Conservation (phyloP, 2,888 invertebrate species). For the Heliconius erato region DNA sequence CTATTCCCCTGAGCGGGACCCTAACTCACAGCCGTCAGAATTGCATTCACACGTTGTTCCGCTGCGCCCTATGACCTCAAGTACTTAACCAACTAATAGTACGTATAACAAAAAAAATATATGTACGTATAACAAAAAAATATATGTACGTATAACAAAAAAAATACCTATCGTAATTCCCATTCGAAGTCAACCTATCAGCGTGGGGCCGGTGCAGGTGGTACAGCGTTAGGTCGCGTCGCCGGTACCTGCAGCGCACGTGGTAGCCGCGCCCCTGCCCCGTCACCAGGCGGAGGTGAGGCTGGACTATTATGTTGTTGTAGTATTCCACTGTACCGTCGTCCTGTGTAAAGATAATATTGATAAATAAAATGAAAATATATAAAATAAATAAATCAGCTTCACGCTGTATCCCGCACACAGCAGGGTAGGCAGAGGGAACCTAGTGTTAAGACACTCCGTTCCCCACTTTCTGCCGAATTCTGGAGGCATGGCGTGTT, state of each 20-base stretch:
- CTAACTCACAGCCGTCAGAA: too few species aligned
- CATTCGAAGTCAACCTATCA: slow-evolving; percentile 77
- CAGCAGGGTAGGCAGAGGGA: too few species aligned
- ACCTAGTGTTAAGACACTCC: too few species aligned
- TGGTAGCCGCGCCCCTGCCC: slow-evolving; percentile 97
- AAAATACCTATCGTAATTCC: slow-evolving; percentile 50
- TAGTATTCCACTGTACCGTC: slow-evolving; percentile 97
- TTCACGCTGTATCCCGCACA: too few species aligned
- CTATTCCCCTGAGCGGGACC: too few species aligned
- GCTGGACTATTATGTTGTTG: slow-evolving; percentile 97
- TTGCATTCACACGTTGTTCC: neutral
- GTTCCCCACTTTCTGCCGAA: too few species aligned
- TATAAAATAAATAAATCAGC: too few species aligned
- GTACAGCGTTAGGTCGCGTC: slow-evolving; percentile 74
- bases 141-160: neutral
- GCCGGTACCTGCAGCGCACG: slow-evolving; percentile 90
- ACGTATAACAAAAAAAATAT: too few species aligned
- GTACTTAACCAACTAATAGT: neutral
- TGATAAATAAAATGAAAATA: neutral
- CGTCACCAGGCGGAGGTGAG: slow-evolving; percentile 95
- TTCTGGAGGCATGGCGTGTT: too few species aligned
- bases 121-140: too few species aligned
- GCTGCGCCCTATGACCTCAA: neutral
- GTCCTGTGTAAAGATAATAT: slow-evolving; percentile 88
- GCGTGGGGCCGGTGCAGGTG: slow-evolving; percentile 86